Base-by-base conservation (phyloP, 2,888 invertebrate genomes). In the Drosophila birchii region DNA sequence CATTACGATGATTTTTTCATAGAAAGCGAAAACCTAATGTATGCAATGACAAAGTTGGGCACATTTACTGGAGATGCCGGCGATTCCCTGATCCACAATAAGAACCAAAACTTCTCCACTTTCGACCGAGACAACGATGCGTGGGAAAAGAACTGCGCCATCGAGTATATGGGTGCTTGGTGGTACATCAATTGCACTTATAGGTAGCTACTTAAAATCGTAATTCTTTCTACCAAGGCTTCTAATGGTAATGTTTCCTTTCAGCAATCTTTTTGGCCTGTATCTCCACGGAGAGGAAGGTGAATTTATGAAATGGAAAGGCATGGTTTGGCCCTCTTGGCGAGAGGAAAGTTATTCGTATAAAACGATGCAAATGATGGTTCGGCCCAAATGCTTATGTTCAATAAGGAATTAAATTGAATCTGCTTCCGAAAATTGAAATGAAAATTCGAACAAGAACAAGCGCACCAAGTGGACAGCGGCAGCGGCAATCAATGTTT, bases 31-130 rank as follows among this genome's bases (percentile, higher is more conserved):
- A 92, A 93, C 29, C 95, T 95, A 79, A 94, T 94, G 0, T 96
- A 94, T 88, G 93, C 95, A 23, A 93, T 96, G 59, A 94, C 94
- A 80, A 93, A 95, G 0, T 93, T 53, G 34, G 34, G 51, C 23
- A 23, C 9, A 16, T 53, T 53, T 36, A 36, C 51, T 16, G 51
- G 51, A 9, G 51, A 53, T 36, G 51, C 51, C 16, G 51, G 51
- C 23, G 51, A 53, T 34, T 53, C 51, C 8, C 96, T 96, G 47
- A 93, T 93, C 1, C 95, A 95, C 82, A 95, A 96, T 78, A 95
- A 95, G 1, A 95, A 95, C 0, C 94, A 94, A 83, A 95, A 95
- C 87, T 96, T 95, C 84, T 95, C 95, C 0, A 95, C 96, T 0
- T 93, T 92, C 60, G 96, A 96, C 84, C 91, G 93, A 51, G 95